These are phyloP conservation scores for Prionace glauca DNA, from an alignment of 2,797 vertebrate genomes.

Conservation along the genomic window DNA sequence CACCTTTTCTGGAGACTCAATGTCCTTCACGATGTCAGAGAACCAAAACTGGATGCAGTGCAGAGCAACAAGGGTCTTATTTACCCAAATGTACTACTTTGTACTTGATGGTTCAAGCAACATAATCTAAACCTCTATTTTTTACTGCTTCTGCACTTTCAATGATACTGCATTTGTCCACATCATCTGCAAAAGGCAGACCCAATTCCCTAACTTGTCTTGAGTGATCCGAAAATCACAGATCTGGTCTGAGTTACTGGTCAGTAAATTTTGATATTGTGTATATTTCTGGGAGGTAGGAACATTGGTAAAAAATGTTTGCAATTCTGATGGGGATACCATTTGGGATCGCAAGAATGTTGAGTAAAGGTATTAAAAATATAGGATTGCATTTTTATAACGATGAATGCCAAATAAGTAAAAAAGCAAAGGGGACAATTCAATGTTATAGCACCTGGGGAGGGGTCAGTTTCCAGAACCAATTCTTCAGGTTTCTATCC, in stretches of 20 bases:
- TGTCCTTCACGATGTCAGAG: neutral
- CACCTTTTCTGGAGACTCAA: neutral
- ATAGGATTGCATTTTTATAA: neutral
- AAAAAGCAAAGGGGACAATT: neutral
- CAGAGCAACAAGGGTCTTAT: neutral
- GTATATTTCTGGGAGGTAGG: neutral
- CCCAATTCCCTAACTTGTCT: neutral
- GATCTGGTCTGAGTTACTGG: neutral
- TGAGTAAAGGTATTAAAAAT: neutral
- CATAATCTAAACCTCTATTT: neutral
- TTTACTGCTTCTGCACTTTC: neutral
- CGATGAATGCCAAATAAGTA: neutral
- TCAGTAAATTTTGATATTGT: neutral
- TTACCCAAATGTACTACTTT: neutral
- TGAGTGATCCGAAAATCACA: neutral
- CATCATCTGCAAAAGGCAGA: neutral
- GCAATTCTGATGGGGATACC: neutral
- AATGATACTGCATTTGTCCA: neutral
- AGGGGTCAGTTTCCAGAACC: neutral
- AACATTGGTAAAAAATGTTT: neutral
- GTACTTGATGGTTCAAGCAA: neutral
- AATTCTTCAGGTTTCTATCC: neutral
- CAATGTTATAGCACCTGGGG: neutral
- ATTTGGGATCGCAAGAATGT: neutral
- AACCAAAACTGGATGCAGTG: neutral